phyloP scores from a whole-genome alignment of 2,888 invertebrate species.

The Drosophila borborema region DNA sequence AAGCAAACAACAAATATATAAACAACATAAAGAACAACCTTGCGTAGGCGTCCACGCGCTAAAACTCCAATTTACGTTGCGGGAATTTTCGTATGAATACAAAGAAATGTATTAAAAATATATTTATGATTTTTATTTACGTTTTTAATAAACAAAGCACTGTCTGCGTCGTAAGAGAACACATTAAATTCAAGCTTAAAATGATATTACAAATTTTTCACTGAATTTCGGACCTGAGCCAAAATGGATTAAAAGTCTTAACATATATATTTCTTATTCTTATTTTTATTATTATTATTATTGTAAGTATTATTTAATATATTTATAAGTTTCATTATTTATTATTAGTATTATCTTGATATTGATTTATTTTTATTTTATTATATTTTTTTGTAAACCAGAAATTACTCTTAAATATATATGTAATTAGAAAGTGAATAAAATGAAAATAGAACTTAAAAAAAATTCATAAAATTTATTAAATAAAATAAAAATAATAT shows the following conservation, averaged over 20 bases:
- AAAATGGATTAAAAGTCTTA: neutral
- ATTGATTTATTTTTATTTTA: too few relatives aligned
- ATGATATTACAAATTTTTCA: neutral
- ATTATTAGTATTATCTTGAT: too few relatives aligned
- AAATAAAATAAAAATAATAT: too few relatives aligned
- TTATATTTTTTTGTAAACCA: too few relatives aligned
- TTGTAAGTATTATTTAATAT: too few relatives aligned
- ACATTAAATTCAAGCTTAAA: constrained; percentile 30
- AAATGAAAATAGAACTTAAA: too few relatives aligned
- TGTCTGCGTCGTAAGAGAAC: constrained; percentile 14
- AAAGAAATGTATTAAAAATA: constrained; percentile 9
- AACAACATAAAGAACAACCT: constrained; percentile 30
- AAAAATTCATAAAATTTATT: too few relatives aligned
- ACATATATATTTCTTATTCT: neutral
- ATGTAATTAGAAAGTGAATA: too few relatives aligned
- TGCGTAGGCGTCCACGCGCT: constrained; percentile 45
- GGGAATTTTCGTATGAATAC: constrained; percentile 11
- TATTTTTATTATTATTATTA: too few relatives aligned
- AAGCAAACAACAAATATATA: constrained; percentile 43
- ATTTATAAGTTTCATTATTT: too few relatives aligned
- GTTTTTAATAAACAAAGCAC: constrained; percentile 37
- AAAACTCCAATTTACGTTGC: constrained; percentile 25
- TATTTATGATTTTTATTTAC: constrained; percentile 43
- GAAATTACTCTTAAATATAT: too few relatives aligned
- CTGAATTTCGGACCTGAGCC: neutral